phyloP scores from a whole-genome alignment of 2,888 invertebrate species.

The Hirtodrosophila trivittata region DNA sequence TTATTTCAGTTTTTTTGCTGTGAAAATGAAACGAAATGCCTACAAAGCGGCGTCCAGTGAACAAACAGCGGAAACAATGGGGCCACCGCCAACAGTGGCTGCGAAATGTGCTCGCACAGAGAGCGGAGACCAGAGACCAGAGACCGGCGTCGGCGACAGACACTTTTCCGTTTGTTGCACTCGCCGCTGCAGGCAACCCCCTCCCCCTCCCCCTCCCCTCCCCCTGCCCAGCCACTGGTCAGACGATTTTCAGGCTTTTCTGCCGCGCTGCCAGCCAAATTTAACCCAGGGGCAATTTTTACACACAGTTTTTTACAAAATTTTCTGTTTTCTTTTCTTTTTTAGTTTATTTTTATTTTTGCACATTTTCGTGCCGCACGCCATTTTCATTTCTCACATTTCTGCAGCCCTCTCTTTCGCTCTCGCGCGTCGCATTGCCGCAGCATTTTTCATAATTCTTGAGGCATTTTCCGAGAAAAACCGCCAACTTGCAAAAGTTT shows the following conservation, averaged over 20 bases:
- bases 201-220: neutral
- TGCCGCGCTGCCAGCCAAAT: constrained; percentile 68
- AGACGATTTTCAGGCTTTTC: constrained; percentile 75
- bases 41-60: constrained; percentile 40
- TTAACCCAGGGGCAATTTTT: constrained; percentile 72
- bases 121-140: constrained; percentile 40
- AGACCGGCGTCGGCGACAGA: constrained; percentile 43
- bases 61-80: constrained; percentile 58
- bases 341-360: constrained; percentile 28
- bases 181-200: constrained; percentile 22
- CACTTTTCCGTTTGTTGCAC: constrained; percentile 75
- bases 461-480: constrained; percentile 56
- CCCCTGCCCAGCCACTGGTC: constrained; percentile 48
- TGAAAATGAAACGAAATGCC: constrained; percentile 11
- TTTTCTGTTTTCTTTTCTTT: constrained; percentile 33
- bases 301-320: constrained; percentile 43
- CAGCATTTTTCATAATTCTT: constrained; percentile 76
- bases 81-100: constrained; percentile 54
- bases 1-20: constrained; percentile 4
- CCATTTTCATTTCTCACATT: constrained; percentile 63
- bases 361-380: constrained; percentile 74
- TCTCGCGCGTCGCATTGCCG: constrained; percentile 45
- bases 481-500: constrained; percentile 51
- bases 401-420: constrained; percentile 16
- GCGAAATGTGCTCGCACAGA: constrained; percentile 41